Evolutionary conservation across 2,888 invertebrate species (phyloP), one percentile per base, ranked within the genome.

Genomic region (Plagodis pulveraria): DNA sequence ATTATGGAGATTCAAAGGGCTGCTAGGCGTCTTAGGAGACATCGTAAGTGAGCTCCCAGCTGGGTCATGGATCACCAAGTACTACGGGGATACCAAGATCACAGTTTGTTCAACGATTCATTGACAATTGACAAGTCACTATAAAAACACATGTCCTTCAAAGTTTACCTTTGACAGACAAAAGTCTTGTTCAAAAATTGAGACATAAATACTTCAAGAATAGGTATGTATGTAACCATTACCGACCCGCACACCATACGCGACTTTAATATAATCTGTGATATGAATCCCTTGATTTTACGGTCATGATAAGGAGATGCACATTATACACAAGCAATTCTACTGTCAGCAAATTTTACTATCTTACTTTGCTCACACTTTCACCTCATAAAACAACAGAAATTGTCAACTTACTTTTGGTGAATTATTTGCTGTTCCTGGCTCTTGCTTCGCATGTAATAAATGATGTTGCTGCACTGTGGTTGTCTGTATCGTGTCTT

Each of bases 381-480:
- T 22, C 2, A 22, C 22, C 22, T 36, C 35, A 42, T 12, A 32
- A 53, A 46, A 40, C 8, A 22, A 47, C 22, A 41, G 10, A 8
- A 8, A 33, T 7, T 22, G 40, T 5, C 10, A 42, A 77, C 84
- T 86, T 78, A 93, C 93, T 81, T 93, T 93, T 0, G 93, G 92
- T 6, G 93, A 94, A 73, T 91, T 94, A 65, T 94, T 94, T 0
- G 93, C 86, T 42, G 94, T 94, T 22, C 94, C 94, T 0, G 94
- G 94, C 67, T 94, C 94, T 66, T 93, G 94, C 63, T 94, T 94
- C 0, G 93, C 81, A 71, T 94, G 94, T 56, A 91, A 70, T 54
- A 93, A 79, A 83, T 94, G 88, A 80, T 94, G 78, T 72, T 90
- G 78, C 77, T 90, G 87, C 8, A 87, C 84, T 0, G 84, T 82